Evolutionary conservation across 2,113 vertebrate genomes (phyloP), one percentile per base, ranked within the genome.

Genomic region (Oncorhynchus gorbuscha): DNA sequence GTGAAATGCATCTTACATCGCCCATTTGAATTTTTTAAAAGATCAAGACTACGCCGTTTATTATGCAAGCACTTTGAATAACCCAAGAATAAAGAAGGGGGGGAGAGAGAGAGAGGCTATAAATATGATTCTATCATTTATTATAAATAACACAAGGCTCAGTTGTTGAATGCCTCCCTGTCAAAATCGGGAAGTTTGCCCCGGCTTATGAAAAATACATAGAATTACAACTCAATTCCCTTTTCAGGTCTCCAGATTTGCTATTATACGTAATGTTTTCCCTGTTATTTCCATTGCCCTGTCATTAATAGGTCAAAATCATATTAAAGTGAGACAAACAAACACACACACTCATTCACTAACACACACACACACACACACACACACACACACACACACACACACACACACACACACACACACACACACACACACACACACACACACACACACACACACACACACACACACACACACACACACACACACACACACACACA

Each of bases 21-120:
- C 30, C 58, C 24, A 72, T 70, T 20, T 85, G 68, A 78, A 84
- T 82, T 78, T 85, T 82, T 80, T 2, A 78, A 81, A 72, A 55
- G 76, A 76, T 82, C 62, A 76, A 24, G 76, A 76, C 72, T 72
- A 64, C 26, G 0, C 4, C 20, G 68, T 74, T 80, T 75, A 76
- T 62, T 73, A 76, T 78, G 73, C 73, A 70, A 55, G 71, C 67
- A 71, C 82, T 75, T 75, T 62, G 72, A 76, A 32, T 65, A 79
- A 79, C 67, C 68, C 39, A 58, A 69, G 49, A 4, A 51, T 1
- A 14, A 51, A 51, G 3, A 13, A 13, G 48, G 13, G 11, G 11
- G 13, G 48, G 26, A 26, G 26, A 26, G 26, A 74, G 14, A 73
- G 5, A 1, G 16, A 26, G 32, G 26, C 55, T 78, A 73, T 71